A percentile compares a stretch with the other conserved stretches of the same genome.
phyloP scores from a whole-genome alignment of 1,140 invertebrate genomes.

The Drosophila takahashii region DNA sequence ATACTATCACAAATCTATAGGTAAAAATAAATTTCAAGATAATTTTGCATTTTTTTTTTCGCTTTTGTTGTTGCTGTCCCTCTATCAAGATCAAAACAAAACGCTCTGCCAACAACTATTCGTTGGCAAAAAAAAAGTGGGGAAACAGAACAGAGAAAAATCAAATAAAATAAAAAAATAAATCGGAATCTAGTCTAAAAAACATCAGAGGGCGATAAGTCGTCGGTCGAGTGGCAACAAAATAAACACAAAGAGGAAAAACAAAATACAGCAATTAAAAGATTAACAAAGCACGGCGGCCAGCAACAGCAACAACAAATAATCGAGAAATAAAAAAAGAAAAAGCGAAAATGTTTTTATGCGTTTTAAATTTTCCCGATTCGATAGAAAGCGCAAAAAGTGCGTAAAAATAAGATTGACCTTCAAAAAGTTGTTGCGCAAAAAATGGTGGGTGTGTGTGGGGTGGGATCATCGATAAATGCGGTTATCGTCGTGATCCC shows the following conservation, averaged over 20 bases:
- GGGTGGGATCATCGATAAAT: conserved; percentile 6
- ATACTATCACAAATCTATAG: conserved; percentile 31
- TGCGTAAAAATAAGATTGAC: conserved; percentile 79
- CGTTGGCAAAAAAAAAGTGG: background rate
- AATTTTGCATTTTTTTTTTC: conserved; percentile 44
- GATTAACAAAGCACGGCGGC: conserved; percentile 60
- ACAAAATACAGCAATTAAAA: conserved; percentile 77
- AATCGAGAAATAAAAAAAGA: conserved; percentile 24
- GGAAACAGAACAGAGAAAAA: conserved; percentile 24
- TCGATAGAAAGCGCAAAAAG: conserved; percentile 56
- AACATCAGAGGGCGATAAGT: conserved; percentile 71
- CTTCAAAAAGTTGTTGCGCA: conserved; percentile 64
- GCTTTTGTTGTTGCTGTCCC: background rate
- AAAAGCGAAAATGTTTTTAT: conserved; percentile 53
- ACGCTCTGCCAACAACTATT: conserved; percentile 40
- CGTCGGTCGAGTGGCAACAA: conserved; percentile 63
- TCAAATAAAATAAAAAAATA: conserved; percentile 24
- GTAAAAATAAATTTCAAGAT: conserved; percentile 46
- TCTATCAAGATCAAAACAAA: conserved; percentile 76
- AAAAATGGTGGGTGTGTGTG: conserved; percentile 7
- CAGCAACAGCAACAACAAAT: conserved; percentile 30
- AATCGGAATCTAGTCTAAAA: conserved; percentile 59
- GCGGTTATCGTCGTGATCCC: conserved; percentile 2
- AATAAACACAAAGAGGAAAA: conserved; percentile 64
- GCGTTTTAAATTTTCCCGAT: conserved; percentile 75